Evolutionary conservation across 2,888 invertebrate genomes (phyloP).

Genomic region (Antheraea assamensis): DNA sequence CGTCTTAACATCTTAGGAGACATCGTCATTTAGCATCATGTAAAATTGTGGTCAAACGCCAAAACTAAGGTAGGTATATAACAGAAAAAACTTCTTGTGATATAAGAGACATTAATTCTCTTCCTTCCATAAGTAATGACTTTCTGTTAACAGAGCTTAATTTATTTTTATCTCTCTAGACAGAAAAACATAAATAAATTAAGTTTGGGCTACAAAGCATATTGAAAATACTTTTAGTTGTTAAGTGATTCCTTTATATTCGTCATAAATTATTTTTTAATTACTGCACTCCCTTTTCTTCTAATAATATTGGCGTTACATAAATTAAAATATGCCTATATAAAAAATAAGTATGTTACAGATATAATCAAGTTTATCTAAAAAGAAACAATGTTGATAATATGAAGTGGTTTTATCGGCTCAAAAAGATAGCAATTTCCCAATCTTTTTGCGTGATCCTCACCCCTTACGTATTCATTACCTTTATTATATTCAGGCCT

Average conservation of each 20-base stretch:
- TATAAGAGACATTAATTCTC: neutral
- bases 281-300: neutral
- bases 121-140: neutral
- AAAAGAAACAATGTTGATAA: slow-evolving; percentile 4
- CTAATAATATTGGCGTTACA: neutral
- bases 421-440: slow-evolving; percentile 11
- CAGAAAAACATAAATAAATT: neutral
- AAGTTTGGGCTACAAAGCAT: neutral
- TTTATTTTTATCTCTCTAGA: neutral
- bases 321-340: no score
- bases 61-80: no score
- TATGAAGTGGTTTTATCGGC: slow-evolving; percentile 8
- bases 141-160: neutral
- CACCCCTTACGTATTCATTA: slow-evolving; percentile 11
- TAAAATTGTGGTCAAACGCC: no score
- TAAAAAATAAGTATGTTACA: neutral
- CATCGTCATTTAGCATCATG: no score
- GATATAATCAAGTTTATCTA: neutral
- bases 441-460: slow-evolving; percentile 12
- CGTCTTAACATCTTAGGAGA: no score
- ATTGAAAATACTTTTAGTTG: no score
- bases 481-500: neutral
- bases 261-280: neutral
- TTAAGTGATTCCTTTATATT: no score
- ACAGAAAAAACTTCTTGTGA: no score